Percentiles rank a stretch among this genome's conserved stretches.
These are phyloP conservation scores for Spodoptera exigua DNA, from an alignment of 2,888 invertebrate species.

Conservation along the genomic window DNA sequence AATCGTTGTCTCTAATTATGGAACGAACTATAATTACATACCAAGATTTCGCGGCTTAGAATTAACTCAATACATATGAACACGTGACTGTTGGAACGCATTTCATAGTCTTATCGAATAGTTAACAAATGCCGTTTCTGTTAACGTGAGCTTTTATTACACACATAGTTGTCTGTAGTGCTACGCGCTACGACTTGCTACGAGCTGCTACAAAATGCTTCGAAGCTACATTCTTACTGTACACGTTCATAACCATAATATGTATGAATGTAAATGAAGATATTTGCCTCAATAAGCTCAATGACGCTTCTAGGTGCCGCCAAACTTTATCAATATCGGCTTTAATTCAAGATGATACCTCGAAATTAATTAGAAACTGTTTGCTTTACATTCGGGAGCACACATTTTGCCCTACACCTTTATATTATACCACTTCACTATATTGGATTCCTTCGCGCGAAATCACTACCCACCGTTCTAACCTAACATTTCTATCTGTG, in stretches of 20 bases:
- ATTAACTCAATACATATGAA: neutral
- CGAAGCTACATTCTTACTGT: constrained; percentile 34
- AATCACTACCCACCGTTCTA: constrained; percentile 35
- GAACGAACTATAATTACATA: no score
- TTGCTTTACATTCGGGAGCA: constrained; percentile 51
- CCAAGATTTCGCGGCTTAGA: no score
- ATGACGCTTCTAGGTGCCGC: constrained; percentile 28
- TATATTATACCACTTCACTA: constrained; percentile 18
- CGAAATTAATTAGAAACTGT: constrained; percentile 62
- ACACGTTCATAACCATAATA: constrained; percentile 17
- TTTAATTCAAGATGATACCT: constrained; percentile 53
- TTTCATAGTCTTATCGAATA: constrained; percentile 4
- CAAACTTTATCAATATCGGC: constrained; percentile 59
- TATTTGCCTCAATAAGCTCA: constrained; percentile 31
- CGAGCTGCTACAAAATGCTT: constrained; percentile 49
- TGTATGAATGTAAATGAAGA: constrained; percentile 49
- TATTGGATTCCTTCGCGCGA: constrained; percentile 54
- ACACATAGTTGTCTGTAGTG: constrained; percentile 19
- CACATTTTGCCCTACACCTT: constrained; percentile 48
- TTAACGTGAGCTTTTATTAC: constrained; percentile 18
- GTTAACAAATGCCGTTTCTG: neutral
- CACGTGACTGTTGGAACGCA: constrained; percentile 13
- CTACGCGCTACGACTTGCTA: constrained; percentile 47
- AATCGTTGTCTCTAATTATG: no score
- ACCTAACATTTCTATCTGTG: constrained; percentile 49